Evolutionary conservation across 2,888 invertebrate genomes (phyloP), one percentile per base, ranked within the genome.

Genomic region (Meandrusa payeni): DNA sequence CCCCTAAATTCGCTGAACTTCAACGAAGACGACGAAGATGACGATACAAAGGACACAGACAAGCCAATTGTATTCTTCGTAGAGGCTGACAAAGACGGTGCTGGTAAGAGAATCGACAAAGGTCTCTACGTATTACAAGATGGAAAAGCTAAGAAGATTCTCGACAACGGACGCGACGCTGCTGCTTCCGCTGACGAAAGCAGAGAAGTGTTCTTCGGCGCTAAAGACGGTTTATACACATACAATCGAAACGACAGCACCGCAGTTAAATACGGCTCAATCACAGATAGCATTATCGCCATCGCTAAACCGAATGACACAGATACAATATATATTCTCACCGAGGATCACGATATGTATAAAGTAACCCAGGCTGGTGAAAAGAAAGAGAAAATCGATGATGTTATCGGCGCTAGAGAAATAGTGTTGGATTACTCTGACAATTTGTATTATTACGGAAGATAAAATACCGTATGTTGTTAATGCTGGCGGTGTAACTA

Each of bases 251-350:
- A 52, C 5, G 41, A 55, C 1, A 61, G 59, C 5, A 52, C 38
- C 9, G 69, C 73, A 20, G 60, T 61, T 1, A 77, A 76, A 57
- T 76, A 69, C 19, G 77, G 77, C 0, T 46, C 67, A 1, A 6
- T 76, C 1, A 64, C 59, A 4, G 77, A 79, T 12, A 68, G 54
- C 17, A 53, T 76, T 1, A 66, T 74, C 1, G 52, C 54, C 2
- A 61, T 79, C 2, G 72, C 61, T 5, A 68, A 69, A 54, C 54
- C 47, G 0, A 76, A 75, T 17, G 57, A 57, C 1, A 59, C 61
- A 10, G 47, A 50, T 32, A 22, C 22, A 0, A 27, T 53, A 4
- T 53, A 53, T 20, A 42, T 47, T 4, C 13, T 53, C 3, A 53
- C 50, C 13, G 48, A 48, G 7, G 26, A 41, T 17, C 13, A 51